Evolutionary conservation across 2,797 vertebrate species (phyloP).

Genomic region (Rhyacichthys aspro): DNA sequence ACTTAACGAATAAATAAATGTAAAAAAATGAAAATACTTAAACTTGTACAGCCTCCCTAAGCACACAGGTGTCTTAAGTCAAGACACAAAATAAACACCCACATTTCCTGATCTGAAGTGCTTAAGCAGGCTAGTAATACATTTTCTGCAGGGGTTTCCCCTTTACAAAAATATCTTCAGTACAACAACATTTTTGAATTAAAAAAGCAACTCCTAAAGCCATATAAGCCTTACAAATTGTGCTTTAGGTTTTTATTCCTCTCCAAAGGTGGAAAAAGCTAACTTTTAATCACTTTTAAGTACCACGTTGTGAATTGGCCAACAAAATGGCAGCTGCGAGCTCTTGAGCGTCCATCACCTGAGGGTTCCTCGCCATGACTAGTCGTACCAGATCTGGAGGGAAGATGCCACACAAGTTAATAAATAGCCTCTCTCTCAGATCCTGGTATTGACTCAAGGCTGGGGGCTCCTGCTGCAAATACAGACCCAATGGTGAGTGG

Average conservation of each 20-base stretch:
- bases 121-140: conserved; percentile 48
- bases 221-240: not conserved
- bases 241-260: conserved; percentile 31
- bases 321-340: conserved; percentile 93
- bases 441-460: conserved; percentile 80
- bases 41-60: conserved; percentile 23
- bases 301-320: conserved; percentile 88
- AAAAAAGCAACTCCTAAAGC: conserved; percentile 16
- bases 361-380: conserved; percentile 93
- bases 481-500: conserved; percentile 28
- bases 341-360: conserved; percentile 91
- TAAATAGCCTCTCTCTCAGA: conserved; percentile 87
- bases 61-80: conserved; percentile 14
- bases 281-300: conserved; percentile 69
- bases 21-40: conserved; percentile 40
- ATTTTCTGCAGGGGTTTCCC: conserved; percentile 40
- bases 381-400: conserved; percentile 89
- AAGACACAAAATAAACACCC: conserved; percentile 9
- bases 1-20: conserved; percentile 73
- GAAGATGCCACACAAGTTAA: conserved; percentile 95
- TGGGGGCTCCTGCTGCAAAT: conserved; percentile 77
- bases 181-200: conserved; percentile 28
- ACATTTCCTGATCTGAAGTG: conserved; percentile 60
- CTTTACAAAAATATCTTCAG: conserved; percentile 45
- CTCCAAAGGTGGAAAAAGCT: not conserved